Evolutionary conservation across 2,113 vertebrate genomes (phyloP).

Genomic region (Camelus dromedarius): DNA sequence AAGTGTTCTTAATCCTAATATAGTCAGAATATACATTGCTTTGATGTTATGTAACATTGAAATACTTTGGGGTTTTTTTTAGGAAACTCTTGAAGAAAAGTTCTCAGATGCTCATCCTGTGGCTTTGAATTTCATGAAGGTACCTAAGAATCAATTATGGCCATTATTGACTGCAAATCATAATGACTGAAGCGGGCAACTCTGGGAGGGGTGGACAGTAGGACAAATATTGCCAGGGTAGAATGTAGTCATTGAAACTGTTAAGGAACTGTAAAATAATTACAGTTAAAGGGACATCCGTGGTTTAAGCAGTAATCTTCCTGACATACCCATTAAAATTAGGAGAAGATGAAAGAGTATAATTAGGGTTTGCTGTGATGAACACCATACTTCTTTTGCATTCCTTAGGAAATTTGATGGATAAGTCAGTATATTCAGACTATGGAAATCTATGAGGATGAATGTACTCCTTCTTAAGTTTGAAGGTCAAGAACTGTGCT

Average conservation of each 20-base stretch:
- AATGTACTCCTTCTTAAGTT: neutral
- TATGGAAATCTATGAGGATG: neutral
- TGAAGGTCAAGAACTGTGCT: neutral
- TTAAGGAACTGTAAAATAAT: slow-evolving; percentile 47
- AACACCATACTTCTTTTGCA: neutral
- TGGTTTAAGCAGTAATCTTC: neutral
- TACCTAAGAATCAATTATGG: slow-evolving; percentile 70
- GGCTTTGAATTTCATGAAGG: slow-evolving; percentile 93
- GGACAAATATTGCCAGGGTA: neutral
- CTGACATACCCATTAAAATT: slow-evolving; percentile 19
- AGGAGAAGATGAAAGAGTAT: neutral
- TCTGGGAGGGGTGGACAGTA: neutral
- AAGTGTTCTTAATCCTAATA: neutral
- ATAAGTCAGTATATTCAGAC: neutral
- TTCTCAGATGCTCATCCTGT: slow-evolving; percentile 88
- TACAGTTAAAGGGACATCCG: neutral
- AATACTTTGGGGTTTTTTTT: slow-evolving; percentile 50
- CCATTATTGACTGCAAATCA: neutral
- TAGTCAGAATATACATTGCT: neutral
- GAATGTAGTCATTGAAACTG: neutral
- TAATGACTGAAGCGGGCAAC: slow-evolving; percentile 5
- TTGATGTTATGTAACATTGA: neutral
- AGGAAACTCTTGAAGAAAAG: slow-evolving; percentile 93
- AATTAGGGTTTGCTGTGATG: neutral
- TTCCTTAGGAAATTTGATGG: neutral